Evolutionary conservation across 1,140 invertebrate genomes (phyloP).

Genomic region (Polyergus mexicanus): DNA sequence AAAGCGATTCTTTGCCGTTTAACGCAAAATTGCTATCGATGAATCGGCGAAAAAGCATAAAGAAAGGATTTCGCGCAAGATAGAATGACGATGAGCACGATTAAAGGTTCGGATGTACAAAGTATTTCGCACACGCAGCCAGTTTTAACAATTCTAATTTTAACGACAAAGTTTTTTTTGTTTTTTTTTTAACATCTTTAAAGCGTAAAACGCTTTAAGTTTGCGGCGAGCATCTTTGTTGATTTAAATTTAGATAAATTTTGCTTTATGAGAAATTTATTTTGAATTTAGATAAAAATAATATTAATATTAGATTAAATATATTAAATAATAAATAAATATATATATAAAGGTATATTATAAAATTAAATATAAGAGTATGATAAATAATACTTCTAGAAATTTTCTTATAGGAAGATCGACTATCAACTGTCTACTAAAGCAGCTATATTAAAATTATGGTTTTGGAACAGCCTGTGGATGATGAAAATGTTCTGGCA

Average conservation of each 20-base stretch:
- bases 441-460: constrained; percentile 19
- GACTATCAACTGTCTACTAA: not conserved
- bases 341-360: not conserved
- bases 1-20: constrained; percentile 34
- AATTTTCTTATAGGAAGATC: constrained; percentile 10
- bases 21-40: constrained; percentile 12
- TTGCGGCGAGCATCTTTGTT: too few relatives aligned
- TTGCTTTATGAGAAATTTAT: not conserved
- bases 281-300: not conserved
- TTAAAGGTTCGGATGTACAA: not conserved
- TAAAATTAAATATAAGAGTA: not conserved
- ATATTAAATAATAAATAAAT: not conserved
- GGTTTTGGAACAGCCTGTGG: not conserved
- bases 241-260: not conserved
- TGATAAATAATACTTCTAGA: not conserved
- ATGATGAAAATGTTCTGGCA: not conserved
- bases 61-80: not conserved
- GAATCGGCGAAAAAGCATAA: constrained; percentile 35
- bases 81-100: not conserved
- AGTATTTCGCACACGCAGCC: not conserved
- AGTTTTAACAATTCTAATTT: too few relatives aligned
- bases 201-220: too few relatives aligned
- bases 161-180: too few relatives aligned
- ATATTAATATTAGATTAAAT: not conserved
- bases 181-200: too few relatives aligned